Conservation (phyloP, 1,140 invertebrate species). For the Bacillus rossius region DNA sequence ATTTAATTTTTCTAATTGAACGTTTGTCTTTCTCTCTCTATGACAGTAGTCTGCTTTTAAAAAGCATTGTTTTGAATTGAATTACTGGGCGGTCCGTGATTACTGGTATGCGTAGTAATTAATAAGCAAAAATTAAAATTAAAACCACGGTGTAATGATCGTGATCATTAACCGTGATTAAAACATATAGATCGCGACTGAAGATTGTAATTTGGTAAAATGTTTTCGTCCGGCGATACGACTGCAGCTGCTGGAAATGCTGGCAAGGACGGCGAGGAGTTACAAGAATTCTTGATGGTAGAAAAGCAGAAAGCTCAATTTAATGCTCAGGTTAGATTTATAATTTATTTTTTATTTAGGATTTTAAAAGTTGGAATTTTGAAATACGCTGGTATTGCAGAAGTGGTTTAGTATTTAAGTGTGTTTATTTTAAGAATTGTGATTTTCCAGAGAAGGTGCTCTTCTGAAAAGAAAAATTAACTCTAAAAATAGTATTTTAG, state of each 20-base stretch:
- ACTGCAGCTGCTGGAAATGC: neutral
- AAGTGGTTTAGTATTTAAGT: no score
- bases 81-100: no score
- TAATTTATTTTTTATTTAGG: neutral
- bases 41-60: no score
- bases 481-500: neutral
- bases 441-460: neutral
- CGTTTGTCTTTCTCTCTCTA: no score
- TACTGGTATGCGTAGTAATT: no score
- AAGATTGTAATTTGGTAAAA: neutral
- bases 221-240: conserved; percentile 5
- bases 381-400: neutral
- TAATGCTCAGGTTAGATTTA: conserved; percentile 63
- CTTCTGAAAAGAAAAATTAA: no score
- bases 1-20: no score
- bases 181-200: no score
- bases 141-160: no score
- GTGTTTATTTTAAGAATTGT: neutral
- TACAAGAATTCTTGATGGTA: conserved; percentile 77
- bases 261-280: conserved; percentile 52
- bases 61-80: no score
- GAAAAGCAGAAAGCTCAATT: conserved; percentile 87
- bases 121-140: no score
- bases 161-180: no score
- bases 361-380: neutral